Evolutionary conservation across 2,113 vertebrate species (phyloP).

Genomic region (Dendropsophus ebraccatus): DNA sequence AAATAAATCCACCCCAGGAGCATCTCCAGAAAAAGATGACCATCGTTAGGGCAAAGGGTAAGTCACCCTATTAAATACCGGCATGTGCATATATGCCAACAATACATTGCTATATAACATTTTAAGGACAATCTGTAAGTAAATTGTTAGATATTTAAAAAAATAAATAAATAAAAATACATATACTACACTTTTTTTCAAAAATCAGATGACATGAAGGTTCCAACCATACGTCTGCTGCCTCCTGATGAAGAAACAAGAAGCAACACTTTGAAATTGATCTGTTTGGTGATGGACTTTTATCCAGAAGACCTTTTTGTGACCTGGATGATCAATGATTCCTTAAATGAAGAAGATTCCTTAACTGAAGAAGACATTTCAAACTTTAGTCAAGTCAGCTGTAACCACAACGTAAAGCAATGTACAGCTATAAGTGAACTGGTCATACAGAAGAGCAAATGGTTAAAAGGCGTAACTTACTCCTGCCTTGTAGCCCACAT

Average conservation of each 20-base stretch:
- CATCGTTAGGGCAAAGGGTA: background rate
- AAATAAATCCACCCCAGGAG: constrained; percentile 12
- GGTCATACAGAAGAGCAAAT: constrained; percentile 32
- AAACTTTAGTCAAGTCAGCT: background rate
- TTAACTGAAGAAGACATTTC: too few relatives aligned
- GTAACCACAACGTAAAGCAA: constrained; percentile 40
- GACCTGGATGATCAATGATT: constrained; percentile 12
- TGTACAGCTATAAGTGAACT: constrained; percentile 52
- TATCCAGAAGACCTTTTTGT: constrained; percentile 44
- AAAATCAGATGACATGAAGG: background rate
- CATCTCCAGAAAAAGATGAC: background rate
- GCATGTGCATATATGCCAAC: too few relatives aligned
- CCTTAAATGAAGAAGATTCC: background rate
- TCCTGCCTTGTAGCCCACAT: constrained; percentile 55
- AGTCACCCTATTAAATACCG: too few relatives aligned
- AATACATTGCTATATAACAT: too few relatives aligned
- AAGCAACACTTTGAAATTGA: background rate
- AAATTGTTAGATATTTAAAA: too few relatives aligned
- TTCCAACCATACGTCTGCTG: constrained; percentile 5
- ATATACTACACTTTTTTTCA: background rate
- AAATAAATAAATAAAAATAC: too few relatives aligned
- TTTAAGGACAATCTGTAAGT: too few relatives aligned
- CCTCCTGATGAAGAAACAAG: background rate
- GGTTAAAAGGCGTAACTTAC: constrained; percentile 51
- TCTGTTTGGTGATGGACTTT: constrained; percentile 37